Conservation (phyloP, 2,888 invertebrate species). For the Drosophila meridiana region DNA sequence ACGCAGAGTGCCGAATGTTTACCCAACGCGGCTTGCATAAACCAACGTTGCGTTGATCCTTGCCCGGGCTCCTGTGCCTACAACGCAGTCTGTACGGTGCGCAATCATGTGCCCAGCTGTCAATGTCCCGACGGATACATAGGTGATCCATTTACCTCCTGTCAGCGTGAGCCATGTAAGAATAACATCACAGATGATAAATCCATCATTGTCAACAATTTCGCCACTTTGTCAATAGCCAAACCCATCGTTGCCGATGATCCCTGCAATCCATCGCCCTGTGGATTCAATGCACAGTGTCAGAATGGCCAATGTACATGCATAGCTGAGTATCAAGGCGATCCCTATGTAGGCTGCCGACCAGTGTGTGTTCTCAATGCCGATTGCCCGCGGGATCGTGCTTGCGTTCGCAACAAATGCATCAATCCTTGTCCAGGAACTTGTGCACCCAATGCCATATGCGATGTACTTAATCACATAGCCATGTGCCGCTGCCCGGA, state of each 20-base stretch:
- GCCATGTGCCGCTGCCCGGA: constrained; percentile 91
- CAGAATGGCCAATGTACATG: constrained; percentile 89
- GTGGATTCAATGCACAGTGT: constrained; percentile 90
- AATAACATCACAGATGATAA: constrained; percentile 79
- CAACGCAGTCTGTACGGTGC: constrained; percentile 88
- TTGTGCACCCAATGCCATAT: constrained; percentile 91
- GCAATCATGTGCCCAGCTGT: constrained; percentile 91
- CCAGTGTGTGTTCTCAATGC: constrained; percentile 92
- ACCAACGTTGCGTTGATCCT: constrained; percentile 91
- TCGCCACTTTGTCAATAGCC: constrained; percentile 39
- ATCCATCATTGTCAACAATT: background rate
- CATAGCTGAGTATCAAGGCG: constrained; percentile 89
- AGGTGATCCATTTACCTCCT: constrained; percentile 90
- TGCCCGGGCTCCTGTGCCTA: constrained; percentile 92
- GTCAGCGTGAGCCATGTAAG: constrained; percentile 86
- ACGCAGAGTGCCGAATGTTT: constrained; percentile 91
- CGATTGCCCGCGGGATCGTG: constrained; percentile 89
- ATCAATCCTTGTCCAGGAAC: constrained; percentile 91
- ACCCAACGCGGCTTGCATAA: constrained; percentile 91
- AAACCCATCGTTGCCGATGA: constrained; percentile 78
- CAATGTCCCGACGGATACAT: constrained; percentile 89
- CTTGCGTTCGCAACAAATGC: constrained; percentile 91
- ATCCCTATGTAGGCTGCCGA: constrained; percentile 91
- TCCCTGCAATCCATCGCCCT: constrained; percentile 88
- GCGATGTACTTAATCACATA: constrained; percentile 91